Base-by-base conservation (phyloP, 2,113 vertebrate species). In the Microcebus tavaratra region DNA sequence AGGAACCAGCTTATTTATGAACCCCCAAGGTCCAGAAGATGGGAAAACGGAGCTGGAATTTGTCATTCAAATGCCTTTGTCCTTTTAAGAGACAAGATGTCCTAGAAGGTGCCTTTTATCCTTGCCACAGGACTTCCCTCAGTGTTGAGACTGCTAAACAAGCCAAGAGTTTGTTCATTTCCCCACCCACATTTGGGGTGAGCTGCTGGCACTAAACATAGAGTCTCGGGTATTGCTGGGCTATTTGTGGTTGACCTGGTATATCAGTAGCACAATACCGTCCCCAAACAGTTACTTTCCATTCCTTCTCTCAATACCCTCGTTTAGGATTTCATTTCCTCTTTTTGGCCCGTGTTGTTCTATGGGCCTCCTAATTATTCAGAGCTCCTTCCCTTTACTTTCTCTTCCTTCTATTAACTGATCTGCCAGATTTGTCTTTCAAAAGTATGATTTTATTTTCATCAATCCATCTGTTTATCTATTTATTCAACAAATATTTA, bases 51-150 rank as follows among this genome's bases (percentile, higher is more conserved):
- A 94, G 45, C 59, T 95, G 89, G 50, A 36, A 94, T 67, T 98
- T 98, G 81, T 91, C 95, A 80, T 93, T 98, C 88, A 89, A 86
- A 95, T 68, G 27, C 55, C 88, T 97, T 97, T 97, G 80, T 78
- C 68, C 93, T 97, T 42, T 95, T 76, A 95, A 97, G 94, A 88
- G 93, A 94, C 94, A 96, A 82, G 1, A 89, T 92, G 96, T 61
- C 90, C 80, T 97, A 93, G 48, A 95, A 98, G 72, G 73, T 81
- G 55, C 39, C 29, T 97, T 20, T 96, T 97, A 48, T 95, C 34
- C 14, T 86, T 91, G 63, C 10, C 34, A 53, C 91, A 91, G 31
- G 95, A 96, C 53, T 88, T 21, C 27, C 65, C 45, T 13, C 84
- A 31, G 61, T 82, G 73, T 61, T 91, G 78, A 84, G 95, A 76